Evolutionary conservation across 2,888 invertebrate genomes (phyloP), one percentile per base, ranked within the genome.

Genomic region (Athripsodes cinereus): DNA sequence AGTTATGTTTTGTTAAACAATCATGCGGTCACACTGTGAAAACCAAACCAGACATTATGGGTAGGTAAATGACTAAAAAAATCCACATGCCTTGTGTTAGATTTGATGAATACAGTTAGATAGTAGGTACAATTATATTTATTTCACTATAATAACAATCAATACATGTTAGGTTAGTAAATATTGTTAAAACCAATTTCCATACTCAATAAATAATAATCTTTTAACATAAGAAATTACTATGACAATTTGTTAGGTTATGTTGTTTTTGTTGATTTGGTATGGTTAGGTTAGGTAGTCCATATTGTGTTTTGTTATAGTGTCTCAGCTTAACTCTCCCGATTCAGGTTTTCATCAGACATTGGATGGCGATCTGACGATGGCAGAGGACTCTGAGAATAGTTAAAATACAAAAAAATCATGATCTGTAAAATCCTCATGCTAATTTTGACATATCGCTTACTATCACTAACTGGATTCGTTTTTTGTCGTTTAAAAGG

Each of bases 321-420:
- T 21, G 10, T 16, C 44, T 31, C 57, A 52, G 55, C 65, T 73
- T 80, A 80, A 75, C 75, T 80, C 70, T 82, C 80, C 69, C 85
- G 83, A 76, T 87, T 87, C 76, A 87, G 80, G 78, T 87, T 87
- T 72, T 86, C 87, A 71, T 88, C 88, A 67, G 86, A n/a, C n/a
- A n/a, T n/a, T n/a, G n/a, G 83, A 69, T 75, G 76, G 71, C 77
- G 80, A 71, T 74, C 73, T 68, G 73, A 72, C 67, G 78, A 79
- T 70, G 86, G 87, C 71, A 84, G 76, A 69, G 87, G 87, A 77
- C 85, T 87, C 88, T 88, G 80, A 75, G 73, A 73, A 73, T 60
- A 57, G 59, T 52, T 57, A 58, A 54, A 55, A 57, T 46, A 54
- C 46, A 60, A 57, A 57, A 18, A 47, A 47, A 40, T 40, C 40